Percentiles rank a stretch among this genome's conserved stretches.
These are phyloP conservation scores for Microtus oregoni DNA, from an alignment of 2,113 vertebrate genomes.

Conservation along the genomic window DNA sequence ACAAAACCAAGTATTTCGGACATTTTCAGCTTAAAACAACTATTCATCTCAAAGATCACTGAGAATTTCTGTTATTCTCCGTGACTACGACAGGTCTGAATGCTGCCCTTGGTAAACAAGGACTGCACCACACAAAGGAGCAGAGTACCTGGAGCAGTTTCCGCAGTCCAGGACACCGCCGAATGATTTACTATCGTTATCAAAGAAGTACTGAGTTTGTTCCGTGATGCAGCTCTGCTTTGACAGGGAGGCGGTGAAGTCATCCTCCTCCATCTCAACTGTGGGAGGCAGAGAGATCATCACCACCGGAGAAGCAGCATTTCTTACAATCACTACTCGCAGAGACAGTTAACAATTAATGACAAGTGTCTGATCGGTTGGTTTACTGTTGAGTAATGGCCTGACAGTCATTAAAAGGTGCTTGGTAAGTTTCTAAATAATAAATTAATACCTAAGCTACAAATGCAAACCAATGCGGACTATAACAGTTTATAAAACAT, in stretches of 20 bases:
- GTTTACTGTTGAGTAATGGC: neutral
- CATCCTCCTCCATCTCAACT: constrained; percentile 95
- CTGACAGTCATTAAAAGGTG: too few relatives aligned
- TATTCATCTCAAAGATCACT: neutral
- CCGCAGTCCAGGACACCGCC: constrained; percentile 95
- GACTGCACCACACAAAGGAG: neutral
- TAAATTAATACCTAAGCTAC: neutral
- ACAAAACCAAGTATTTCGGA: neutral
- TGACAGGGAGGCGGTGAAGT: constrained; percentile 91
- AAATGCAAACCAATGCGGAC: neutral
- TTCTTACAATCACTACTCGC: neutral
- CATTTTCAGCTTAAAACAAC: neutral
- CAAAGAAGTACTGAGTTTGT: constrained; percentile 99
- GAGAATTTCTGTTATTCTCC: neutral
- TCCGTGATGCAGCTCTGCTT: constrained; percentile 99
- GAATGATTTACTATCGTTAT: constrained; percentile 95
- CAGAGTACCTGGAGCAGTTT: constrained; percentile 96
- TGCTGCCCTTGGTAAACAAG: neutral
- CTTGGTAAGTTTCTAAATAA: neutral
- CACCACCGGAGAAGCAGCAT: neutral
- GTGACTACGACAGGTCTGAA: neutral
- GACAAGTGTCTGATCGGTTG: accelerated
- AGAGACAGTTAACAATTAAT: neutral
- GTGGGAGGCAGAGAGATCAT: constrained; percentile 56
- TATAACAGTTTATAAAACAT: neutral